Evolutionary conservation across 2,888 invertebrate species (phyloP), one percentile per base, ranked within the genome.

Genomic region (Agrotis ipsilon): DNA sequence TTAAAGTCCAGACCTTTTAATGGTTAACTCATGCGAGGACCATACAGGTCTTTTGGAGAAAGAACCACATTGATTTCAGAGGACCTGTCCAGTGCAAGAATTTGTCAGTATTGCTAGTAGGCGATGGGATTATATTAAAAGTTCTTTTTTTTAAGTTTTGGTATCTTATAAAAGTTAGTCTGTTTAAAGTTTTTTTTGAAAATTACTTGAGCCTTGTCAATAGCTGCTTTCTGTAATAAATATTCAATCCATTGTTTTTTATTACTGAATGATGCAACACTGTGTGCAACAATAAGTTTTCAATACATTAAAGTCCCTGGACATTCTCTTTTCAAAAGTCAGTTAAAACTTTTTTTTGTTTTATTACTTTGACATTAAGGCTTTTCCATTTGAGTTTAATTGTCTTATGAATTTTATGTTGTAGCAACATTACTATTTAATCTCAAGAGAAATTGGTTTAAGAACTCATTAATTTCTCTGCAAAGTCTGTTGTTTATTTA

Each of bases 251-350:
- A 6, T 51, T 73, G 27, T 43, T 39, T 46, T 32, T 16, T 14
- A 14, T 11, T 62, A 46, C 1, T 3, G 3, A 63, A 16, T 48
- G 48, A 48, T 48, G 43, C 14, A 65, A 64, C 21, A 21, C 1
- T 13, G 27, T 6, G 13, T 32, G 32, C 27, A 62, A 61, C n/a
- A n/a, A 9, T 54, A 46, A 16, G 62, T 72, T 49, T 55, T 48
- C 6, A 32, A 43, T 43, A 4, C 19, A 48, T 43, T 9, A 45
- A 21, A 27, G 24, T 74, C 39, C 6, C 1, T 45, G 14, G 0
- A 18, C 74, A 78, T 74, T 74, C 79, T 72, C 78, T 74, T 78
- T 78, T 78, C 74, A 74, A 74, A n/a, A 74, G 74, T 72, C 74
- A 62, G 6, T 32, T 32, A 27, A 19, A 16, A 27, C 24, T 24